phyloP scores from a whole-genome alignment of 1,140 invertebrate genomes.

The Paracyclopina nana region DNA sequence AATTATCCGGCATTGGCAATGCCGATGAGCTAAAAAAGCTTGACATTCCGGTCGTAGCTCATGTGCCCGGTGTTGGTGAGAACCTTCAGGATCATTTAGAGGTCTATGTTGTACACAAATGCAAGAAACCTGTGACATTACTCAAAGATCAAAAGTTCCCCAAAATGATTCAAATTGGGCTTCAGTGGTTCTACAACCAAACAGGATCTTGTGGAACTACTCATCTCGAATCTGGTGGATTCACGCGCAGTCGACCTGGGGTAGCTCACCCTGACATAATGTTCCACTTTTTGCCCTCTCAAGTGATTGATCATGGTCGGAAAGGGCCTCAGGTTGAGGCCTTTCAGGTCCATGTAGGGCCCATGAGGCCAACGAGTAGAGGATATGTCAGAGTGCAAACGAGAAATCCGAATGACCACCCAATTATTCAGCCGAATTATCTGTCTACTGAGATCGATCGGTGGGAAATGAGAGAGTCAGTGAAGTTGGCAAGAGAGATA shows the following conservation, averaged over 20 bases:
- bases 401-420: slow-evolving; percentile 29
- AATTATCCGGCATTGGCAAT: slow-evolving; percentile 38
- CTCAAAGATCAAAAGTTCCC: slow-evolving; percentile 14
- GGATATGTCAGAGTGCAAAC: slow-evolving; percentile 25
- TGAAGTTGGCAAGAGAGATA: slow-evolving; percentile 8
- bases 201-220: slow-evolving; percentile 3
- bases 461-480: slow-evolving; percentile 15
- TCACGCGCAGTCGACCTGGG: slow-evolving; percentile 1
- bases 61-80: slow-evolving; percentile 30
- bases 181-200: slow-evolving; percentile 14
- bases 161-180: slow-evolving; percentile 13
- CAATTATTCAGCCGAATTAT: slow-evolving; percentile 33
- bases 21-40: slow-evolving; percentile 27
- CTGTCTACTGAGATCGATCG: slow-evolving; percentile 19
- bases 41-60: slow-evolving; percentile 26
- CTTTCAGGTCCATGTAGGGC: slow-evolving; percentile 25
- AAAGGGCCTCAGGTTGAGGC: slow-evolving; percentile 31
- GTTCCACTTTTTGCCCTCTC: slow-evolving; percentile 15
- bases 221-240: slow-evolving; percentile 15
- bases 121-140: slow-evolving; percentile 13
- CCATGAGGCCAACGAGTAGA: slow-evolving; percentile 24
- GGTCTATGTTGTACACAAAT: slow-evolving; percentile 15
- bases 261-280: slow-evolving; percentile 13
- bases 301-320: slow-evolving; percentile 15
- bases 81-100: slow-evolving; percentile 30